Conservation (phyloP, 92 coral and sea anemone species). For the Porites rus region DNA sequence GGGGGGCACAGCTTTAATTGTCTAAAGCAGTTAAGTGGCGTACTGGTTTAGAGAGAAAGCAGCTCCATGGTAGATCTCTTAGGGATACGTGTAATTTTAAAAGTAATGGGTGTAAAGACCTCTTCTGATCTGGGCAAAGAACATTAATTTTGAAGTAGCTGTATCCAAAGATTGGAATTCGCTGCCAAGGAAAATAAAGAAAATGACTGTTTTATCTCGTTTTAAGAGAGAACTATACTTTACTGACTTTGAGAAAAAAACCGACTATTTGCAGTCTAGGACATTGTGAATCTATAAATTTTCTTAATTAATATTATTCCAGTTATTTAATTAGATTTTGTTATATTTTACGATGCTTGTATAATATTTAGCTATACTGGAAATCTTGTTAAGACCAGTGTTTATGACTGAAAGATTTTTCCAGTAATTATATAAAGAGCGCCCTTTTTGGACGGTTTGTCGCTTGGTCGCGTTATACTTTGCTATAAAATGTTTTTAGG, state of each 20-base stretch:
- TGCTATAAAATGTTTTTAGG: too few relatives aligned
- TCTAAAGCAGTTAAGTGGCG: too few relatives aligned
- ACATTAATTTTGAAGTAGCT: background rate
- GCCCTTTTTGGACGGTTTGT: too few relatives aligned
- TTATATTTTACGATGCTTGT: too few relatives aligned
- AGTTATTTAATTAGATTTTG: too few relatives aligned
- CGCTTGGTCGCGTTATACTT: too few relatives aligned
- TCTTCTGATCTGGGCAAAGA: background rate
- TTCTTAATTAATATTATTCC: background rate
- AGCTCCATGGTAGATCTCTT: background rate
- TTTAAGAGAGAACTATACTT: too few relatives aligned
- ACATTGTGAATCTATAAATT: too few relatives aligned
- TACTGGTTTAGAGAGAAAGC: background rate
- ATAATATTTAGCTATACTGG: background rate
- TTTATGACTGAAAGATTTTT: background rate
- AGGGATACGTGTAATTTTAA: background rate
- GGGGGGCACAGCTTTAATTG: too few relatives aligned
- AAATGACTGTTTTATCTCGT: background rate
- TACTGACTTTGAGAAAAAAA: too few relatives aligned
- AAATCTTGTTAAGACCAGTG: slow-evolving; percentile 6
- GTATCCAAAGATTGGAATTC: slow-evolving; percentile 17
- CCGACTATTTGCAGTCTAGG: too few relatives aligned
- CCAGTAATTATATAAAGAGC: background rate
- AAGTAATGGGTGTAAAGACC: slow-evolving; percentile 9
- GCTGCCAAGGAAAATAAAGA: slow-evolving; percentile 3